Evolutionary conservation across 2,113 vertebrate genomes (phyloP), one percentile per base, ranked within the genome.

Genomic region (Mystacornis crossleyi): DNA sequence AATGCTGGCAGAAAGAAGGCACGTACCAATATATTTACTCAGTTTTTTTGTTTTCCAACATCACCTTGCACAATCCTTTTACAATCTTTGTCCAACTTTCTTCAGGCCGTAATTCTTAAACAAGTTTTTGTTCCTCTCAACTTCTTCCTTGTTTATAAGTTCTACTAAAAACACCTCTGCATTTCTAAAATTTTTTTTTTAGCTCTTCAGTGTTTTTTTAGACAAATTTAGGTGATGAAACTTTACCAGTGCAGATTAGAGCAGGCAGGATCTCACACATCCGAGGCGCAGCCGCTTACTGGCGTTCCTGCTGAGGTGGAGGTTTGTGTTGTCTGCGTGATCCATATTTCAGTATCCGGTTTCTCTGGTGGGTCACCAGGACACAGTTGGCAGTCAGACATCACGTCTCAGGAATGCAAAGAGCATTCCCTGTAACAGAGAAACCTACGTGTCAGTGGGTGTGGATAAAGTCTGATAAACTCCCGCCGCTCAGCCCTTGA

Each of bases 1-100:
- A 95, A 98, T 99, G 95, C 98, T 99, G 84, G 98, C 98, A 62
- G 99, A 99, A 97, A 98, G 99, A 98, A 99, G 99, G 99, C 98
- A 97, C 13, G 97, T 97, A 18, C 85, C 79, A 61, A 57, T 83
- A 61, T 3, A 15, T 57, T 45, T 8, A 24, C 89, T 79, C 6
- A 11, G 3, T 17, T 50, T 36, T 36, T 42, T 58, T 51, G 15
- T 61, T 55, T 84, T 45, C 33, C 20, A 71, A 9, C 23, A 15
- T 53, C 3, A 0, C n/a, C 34, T 54, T 69, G 47, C 40, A 82
- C 40, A 67, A 10, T 61, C 17, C 8, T 75, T 17, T 47, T 34
- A 18, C 10, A 54, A 3, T 48, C 28, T 17, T 23, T 43, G 21
- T 54, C 40, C 34, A 57, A 66, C 43, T 40, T 75, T 25, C 48